Percentiles rank a stretch among this genome's conserved stretches.
Evolutionary conservation across 1,140 invertebrate species (phyloP).

Genomic region (Triops longicaudatus): DNA sequence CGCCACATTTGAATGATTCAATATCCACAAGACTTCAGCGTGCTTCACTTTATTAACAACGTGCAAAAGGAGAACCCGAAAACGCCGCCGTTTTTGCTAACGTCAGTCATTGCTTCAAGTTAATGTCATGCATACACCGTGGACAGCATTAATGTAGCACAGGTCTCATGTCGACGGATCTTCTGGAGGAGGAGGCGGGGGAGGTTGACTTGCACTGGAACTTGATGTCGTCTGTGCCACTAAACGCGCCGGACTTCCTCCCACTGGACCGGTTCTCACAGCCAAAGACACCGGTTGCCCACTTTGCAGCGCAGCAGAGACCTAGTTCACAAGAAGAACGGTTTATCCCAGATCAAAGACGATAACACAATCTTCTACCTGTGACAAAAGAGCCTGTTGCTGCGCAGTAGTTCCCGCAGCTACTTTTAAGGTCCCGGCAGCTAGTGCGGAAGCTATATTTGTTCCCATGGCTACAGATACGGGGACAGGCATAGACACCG

Average conservation of each 20-base stretch:
- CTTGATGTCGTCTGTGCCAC: neutral
- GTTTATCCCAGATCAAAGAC: too few species aligned
- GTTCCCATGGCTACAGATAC: constrained; percentile 27
- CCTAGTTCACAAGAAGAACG: constrained; percentile 27
- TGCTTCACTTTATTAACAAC: neutral
- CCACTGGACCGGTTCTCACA: constrained; percentile 17
- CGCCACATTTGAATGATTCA: neutral
- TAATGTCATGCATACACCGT: neutral
- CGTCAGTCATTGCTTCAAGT: neutral
- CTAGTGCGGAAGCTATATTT: constrained; percentile 32
- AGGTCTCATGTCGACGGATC: neutral
- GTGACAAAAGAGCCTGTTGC: constrained; percentile 37
- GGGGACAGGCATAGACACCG: neutral
- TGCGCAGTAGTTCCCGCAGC: constrained; percentile 32
- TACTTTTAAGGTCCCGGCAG: constrained; percentile 35
- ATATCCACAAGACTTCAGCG: neutral
- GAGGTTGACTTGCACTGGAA: neutral
- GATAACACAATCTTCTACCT: constrained; percentile 31
- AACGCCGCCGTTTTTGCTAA: neutral
- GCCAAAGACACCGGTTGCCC: constrained; percentile 32
- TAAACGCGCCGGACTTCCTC: neutral
- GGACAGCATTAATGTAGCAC: neutral
- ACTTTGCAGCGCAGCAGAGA: constrained; percentile 35
- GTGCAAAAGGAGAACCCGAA: neutral
- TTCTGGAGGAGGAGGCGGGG: neutral